A percentile compares a stretch with the other conserved stretches of the same genome.
These are phyloP conservation scores for Parauchenoglanis ngamensis DNA, from an alignment of 2,797 vertebrate genomes.

Conservation along the genomic window DNA sequence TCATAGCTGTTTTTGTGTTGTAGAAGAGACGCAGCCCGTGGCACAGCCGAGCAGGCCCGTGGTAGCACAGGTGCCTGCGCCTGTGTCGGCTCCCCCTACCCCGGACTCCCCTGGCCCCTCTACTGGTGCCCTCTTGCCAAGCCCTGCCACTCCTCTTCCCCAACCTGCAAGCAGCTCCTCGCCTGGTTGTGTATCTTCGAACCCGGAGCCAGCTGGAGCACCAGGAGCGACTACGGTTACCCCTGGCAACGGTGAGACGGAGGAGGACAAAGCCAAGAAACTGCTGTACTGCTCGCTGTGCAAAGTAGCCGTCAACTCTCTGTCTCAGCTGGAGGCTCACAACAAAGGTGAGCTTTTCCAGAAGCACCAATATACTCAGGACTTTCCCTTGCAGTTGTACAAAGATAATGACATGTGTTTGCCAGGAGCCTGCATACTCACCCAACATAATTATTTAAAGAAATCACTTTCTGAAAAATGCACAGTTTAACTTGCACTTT, in stretches of 20 bases:
- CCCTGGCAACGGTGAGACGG: slow-evolving; percentile 75
- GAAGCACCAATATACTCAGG: background rate
- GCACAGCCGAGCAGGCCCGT: slow-evolving; percentile 67
- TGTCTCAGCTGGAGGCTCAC: slow-evolving; percentile 91
- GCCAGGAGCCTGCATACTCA: background rate
- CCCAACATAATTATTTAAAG: slow-evolving; percentile 41
- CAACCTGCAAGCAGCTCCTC: slow-evolving; percentile 64
- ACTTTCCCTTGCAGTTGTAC: slow-evolving; percentile 18
- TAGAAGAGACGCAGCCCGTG: slow-evolving; percentile 71
- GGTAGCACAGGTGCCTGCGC: slow-evolving; percentile 64
- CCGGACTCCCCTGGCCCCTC: slow-evolving; percentile 66
- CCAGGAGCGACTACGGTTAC: slow-evolving; percentile 49
- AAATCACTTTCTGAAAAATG: slow-evolving; percentile 23
- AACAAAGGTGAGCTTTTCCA: slow-evolving; percentile 82
- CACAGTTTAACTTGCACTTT: slow-evolving; percentile 49
- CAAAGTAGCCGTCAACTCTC: slow-evolving; percentile 92
- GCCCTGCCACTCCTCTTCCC: slow-evolving; percentile 59
- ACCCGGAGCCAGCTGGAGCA: slow-evolving; percentile 63
- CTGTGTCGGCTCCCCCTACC: slow-evolving; percentile 69
- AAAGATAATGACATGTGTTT: background rate
- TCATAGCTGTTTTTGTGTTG: slow-evolving; percentile 43
- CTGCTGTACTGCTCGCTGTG: slow-evolving; percentile 90
- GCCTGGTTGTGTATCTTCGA: slow-evolving; percentile 59
- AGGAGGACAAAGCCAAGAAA: slow-evolving; percentile 89
- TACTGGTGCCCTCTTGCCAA: slow-evolving; percentile 66